Evolutionary conservation across 2,797 vertebrate species (phyloP).

Genomic region (Amblyraja radiata): DNA sequence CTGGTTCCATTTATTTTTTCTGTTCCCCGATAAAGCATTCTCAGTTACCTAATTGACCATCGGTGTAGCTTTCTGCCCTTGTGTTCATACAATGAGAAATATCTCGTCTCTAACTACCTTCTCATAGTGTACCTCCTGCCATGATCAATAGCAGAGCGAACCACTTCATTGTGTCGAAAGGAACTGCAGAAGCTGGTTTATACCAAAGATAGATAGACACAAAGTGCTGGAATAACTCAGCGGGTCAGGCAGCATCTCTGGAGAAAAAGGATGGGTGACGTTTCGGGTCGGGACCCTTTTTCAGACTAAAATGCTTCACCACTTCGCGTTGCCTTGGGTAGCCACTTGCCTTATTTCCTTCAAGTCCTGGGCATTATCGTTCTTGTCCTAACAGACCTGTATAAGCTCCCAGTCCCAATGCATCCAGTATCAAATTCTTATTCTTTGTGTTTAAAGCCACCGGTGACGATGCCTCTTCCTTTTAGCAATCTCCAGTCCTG

Average conservation of each 20-base stretch:
- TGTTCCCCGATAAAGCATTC: neutral
- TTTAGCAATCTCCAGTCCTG: neutral
- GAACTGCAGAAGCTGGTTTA: too few species aligned
- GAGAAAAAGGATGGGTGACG: too few species aligned
- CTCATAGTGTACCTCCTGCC: neutral
- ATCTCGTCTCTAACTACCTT: too few species aligned
- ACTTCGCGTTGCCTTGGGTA: neutral
- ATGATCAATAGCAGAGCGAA: neutral
- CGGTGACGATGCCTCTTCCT: neutral
- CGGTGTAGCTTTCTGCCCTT: too few species aligned
- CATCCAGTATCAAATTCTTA: neutral
- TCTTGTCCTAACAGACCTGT: neutral
- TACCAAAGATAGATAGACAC: too few species aligned
- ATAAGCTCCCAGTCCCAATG: neutral
- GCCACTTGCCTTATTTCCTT: neutral
- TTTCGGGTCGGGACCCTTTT: too few species aligned
- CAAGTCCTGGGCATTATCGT: neutral
- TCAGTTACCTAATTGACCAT: neutral
- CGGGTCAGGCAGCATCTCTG: too few species aligned
- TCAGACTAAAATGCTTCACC: too few species aligned
- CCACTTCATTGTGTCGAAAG: neutral
- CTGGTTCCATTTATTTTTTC: neutral
- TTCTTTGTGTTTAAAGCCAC: neutral
- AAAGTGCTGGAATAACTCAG: too few species aligned
- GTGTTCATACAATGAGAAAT: too few species aligned